Conservation (phyloP, 2,113 vertebrate genomes). For the Paracanthobrama guichenoti region DNA sequence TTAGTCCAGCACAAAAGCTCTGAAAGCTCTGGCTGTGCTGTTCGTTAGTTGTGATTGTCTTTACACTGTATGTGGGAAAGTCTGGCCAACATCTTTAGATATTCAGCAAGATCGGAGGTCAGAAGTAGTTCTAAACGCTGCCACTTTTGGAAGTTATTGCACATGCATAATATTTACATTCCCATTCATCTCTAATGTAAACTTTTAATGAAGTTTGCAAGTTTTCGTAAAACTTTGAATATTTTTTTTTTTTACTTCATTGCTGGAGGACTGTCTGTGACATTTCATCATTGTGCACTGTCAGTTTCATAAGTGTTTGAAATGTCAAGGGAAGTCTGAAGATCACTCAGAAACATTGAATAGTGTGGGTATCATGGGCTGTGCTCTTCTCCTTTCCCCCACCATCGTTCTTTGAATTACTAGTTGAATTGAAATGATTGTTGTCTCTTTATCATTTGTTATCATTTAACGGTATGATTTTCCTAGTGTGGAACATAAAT, state of each 20-base stretch:
- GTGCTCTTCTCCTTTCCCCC: neutral
- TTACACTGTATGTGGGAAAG: neutral
- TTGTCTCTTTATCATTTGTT: neutral
- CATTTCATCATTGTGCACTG: slow-evolving; percentile 15
- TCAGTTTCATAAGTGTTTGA: slow-evolving; percentile 25
- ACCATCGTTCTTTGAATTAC: neutral
- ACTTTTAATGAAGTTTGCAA: slow-evolving; percentile 37
- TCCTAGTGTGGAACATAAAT: neutral
- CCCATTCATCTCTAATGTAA: neutral
- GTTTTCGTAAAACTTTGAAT: neutral
- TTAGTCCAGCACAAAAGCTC: neutral
- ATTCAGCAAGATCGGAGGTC: neutral
- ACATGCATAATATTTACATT: neutral
- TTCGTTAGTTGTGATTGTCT: neutral
- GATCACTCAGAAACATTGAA: neutral
- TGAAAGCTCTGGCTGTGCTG: neutral
- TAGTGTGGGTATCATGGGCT: neutral
- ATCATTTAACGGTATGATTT: neutral
- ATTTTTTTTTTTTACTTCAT: slow-evolving; percentile 7
- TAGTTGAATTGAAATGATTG: neutral
- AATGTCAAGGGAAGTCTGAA: slow-evolving; percentile 27
- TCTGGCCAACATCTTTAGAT: neutral
- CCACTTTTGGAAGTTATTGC: neutral
- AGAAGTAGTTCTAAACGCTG: neutral
- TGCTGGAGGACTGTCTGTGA: neutral